These are phyloP conservation scores for Caenorhabditis tropicalis DNA, from an alignment of 1,140 invertebrate species.

Conservation along the genomic window DNA sequence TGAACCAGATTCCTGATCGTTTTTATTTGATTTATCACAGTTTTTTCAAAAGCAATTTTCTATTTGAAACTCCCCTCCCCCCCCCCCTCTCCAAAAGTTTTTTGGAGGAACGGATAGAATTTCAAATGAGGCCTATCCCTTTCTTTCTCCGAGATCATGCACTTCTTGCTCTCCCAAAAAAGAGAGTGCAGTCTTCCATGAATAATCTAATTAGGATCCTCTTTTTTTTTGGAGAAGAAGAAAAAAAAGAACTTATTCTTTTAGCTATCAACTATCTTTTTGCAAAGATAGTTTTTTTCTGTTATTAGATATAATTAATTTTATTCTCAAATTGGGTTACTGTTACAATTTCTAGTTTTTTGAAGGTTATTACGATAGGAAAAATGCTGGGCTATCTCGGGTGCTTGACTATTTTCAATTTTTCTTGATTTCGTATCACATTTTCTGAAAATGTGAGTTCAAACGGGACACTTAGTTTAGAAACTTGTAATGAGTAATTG, in stretches of 20 bases:
- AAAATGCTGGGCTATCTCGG: too few species aligned
- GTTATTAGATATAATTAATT: background rate
- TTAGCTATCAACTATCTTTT: background rate
- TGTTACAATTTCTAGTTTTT: too few species aligned
- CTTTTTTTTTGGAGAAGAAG: background rate
- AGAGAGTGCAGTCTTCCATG: background rate
- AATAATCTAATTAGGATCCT: constrained; percentile 29
- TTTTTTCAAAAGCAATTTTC: background rate
- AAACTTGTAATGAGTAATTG: background rate
- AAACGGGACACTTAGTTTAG: background rate
- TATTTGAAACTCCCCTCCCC: background rate
- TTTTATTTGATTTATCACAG: background rate
- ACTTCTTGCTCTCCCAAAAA: background rate
- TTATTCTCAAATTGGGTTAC: too few species aligned
- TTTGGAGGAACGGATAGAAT: constrained; percentile 13
- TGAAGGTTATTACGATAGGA: too few species aligned
- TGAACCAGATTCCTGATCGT: too few species aligned
- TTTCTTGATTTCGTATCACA: too few species aligned
- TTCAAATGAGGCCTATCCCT: background rate
- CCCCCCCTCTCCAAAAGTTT: background rate
- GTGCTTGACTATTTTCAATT: background rate
- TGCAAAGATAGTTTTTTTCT: background rate
- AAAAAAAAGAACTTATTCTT: too few species aligned
- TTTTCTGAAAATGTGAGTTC: too few species aligned
- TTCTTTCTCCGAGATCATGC: background rate